A percentile compares a stretch with the other conserved stretches of the same genome.
Evolutionary conservation across 2,797 vertebrate genomes (phyloP).

Genomic region (Crax fasciolata): DNA sequence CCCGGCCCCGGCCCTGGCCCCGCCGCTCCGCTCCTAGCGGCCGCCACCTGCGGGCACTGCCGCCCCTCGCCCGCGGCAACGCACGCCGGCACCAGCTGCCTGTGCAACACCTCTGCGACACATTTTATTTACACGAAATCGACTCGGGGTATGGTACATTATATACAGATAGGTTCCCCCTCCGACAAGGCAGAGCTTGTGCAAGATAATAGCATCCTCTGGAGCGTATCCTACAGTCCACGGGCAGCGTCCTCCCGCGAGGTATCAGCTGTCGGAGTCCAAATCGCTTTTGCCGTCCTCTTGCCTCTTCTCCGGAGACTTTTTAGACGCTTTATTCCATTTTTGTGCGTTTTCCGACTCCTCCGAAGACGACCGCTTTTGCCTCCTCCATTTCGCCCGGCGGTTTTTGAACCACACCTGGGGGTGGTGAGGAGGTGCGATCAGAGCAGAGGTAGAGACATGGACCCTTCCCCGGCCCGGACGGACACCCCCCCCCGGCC

Average conservation of each 20-base stretch:
- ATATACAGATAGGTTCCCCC: slow-evolving; percentile 86
- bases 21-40: not conserved
- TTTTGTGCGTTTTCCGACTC: slow-evolving; percentile 96
- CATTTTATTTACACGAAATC: slow-evolving; percentile 82
- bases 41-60: not conserved
- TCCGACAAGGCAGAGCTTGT: slow-evolving; percentile 83
- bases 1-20: not conserved
- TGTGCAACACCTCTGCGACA: slow-evolving; percentile 90
- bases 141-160: slow-evolving; percentile 81
- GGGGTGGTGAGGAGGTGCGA: not conserved
- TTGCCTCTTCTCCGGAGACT: slow-evolving; percentile 88
- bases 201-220: slow-evolving; percentile 84
- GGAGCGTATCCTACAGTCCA: slow-evolving; percentile 71
- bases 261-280: slow-evolving; percentile 96
- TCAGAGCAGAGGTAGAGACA: not conserved
- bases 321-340: slow-evolving; percentile 92
- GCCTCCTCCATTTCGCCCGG: slow-evolving; percentile 96
- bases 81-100: slow-evolving; percentile 69
- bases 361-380: slow-evolving; percentile 96
- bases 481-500: too few relatives aligned
- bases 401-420: slow-evolving; percentile 99
- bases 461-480: not conserved
- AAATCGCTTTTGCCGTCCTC: slow-evolving; percentile 91
- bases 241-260: slow-evolving; percentile 24
- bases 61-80: not conserved